Evolutionary conservation across 2,888 invertebrate genomes (phyloP).

Genomic region (Prosapia bicincta): DNA sequence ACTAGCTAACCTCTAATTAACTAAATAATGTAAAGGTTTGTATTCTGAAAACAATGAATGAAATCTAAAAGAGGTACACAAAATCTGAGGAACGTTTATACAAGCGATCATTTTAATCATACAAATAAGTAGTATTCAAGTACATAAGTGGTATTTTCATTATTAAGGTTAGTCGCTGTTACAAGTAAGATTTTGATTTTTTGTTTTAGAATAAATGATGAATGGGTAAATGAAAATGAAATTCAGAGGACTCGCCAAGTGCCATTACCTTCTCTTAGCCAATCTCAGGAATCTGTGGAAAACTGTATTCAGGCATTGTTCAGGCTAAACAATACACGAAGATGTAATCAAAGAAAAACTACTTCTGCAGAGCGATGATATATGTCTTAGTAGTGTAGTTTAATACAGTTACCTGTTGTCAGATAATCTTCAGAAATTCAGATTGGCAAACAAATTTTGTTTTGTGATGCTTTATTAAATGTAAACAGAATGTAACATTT

Average conservation of each 20-base stretch:
- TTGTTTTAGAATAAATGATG: constrained; percentile 71
- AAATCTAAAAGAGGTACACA: no score
- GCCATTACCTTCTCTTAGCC: background rate
- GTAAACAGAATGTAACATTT: background rate
- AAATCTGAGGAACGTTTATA: no score
- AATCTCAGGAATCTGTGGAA: background rate
- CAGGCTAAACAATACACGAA: background rate
- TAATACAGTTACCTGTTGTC: background rate
- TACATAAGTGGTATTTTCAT: no score
- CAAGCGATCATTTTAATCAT: no score
- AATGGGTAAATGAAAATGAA: constrained; percentile 72
- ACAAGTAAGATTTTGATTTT: constrained; percentile 2
- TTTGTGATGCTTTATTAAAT: background rate
- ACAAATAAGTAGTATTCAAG: no score
- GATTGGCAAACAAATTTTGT: background rate
- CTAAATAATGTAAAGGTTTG: no score
- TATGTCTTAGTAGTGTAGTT: background rate
- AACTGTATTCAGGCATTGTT: background rate
- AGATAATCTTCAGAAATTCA: background rate
- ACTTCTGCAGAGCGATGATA: background rate
- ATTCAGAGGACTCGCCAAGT: constrained; percentile 46
- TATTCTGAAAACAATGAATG: no score
- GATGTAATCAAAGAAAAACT: background rate
- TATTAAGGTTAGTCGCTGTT: no score
- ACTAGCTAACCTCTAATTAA: no score